Evolutionary conservation across 2,888 invertebrate species (phyloP).

Genomic region (Ophion costatus): DNA sequence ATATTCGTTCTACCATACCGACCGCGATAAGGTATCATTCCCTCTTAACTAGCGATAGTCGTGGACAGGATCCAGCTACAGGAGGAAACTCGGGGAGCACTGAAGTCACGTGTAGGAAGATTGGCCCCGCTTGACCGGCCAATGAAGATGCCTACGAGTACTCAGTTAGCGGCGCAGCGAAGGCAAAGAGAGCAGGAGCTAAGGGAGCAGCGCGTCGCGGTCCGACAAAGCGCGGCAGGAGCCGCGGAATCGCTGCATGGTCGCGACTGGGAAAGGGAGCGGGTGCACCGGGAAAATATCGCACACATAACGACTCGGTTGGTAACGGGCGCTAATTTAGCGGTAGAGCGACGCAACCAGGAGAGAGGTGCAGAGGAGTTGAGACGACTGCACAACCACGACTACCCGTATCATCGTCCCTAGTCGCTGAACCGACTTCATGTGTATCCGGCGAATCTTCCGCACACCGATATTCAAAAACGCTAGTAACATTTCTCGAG

Average conservation of each 20-base stretch:
- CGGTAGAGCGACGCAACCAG: neutral
- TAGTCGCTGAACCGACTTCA: neutral
- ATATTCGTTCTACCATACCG: too few species aligned
- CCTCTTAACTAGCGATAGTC: too few species aligned
- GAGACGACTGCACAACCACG: neutral
- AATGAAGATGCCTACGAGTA: neutral
- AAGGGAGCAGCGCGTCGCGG: neutral
- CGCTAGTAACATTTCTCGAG: neutral
- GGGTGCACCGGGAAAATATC: neutral
- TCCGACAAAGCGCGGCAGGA: neutral
- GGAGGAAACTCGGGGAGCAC: neutral
- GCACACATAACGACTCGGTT: neutral
- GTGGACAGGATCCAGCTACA: too few species aligned
- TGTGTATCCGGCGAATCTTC: neutral
- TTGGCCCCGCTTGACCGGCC: neutral
- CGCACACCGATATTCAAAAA: neutral
- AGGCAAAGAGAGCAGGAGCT: neutral
- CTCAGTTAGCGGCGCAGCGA: neutral
- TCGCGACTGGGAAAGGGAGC: neutral
- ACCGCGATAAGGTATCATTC: too few species aligned
- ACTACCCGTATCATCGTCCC: neutral
- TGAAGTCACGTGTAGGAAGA: neutral
- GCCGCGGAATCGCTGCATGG: neutral
- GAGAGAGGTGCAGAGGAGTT: neutral
- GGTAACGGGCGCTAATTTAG: neutral